Evolutionary conservation across 2,113 vertebrate species (phyloP), one percentile per base, ranked within the genome.

Genomic region (Brachyhypopomus gauderio): DNA sequence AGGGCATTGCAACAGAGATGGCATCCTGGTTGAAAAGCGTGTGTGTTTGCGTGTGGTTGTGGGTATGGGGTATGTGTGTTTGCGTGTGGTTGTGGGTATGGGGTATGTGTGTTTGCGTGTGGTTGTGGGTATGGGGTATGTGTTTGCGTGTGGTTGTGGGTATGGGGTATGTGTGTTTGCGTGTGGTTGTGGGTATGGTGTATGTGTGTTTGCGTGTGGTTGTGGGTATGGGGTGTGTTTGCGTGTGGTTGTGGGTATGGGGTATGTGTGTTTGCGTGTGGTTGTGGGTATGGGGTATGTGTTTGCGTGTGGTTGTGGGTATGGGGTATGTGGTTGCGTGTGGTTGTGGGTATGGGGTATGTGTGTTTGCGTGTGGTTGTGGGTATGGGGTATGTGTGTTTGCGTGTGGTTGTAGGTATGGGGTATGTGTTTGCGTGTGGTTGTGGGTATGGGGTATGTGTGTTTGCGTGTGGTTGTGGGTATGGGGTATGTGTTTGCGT

Each of bases 1-100:
- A 80, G 77, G 84, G 82, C 66, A 84, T 75, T 78, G 78, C 75
- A 69, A 79, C 56, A 83, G 72, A 83, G 75, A 77, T 76, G 79
- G 83, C 78, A 48, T 64, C 74, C 63, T 66, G 41, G 52, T 45
- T 69, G 45, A 73, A 79, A 80, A 82, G 45, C 38, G 82, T 22
- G 38, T 72, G 25, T 23, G n/a, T 62, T 52, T 52, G 45, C 45
- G 12, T 52, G 45, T 14, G 45, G 11, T 14, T 52, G 45, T 52
- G 45, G 8, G 59, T 36, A 62, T 66, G 34, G 27, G 58, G 78
- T 34, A 56, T 22, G 38, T 72, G 25, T 23, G n/a, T 62, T 52
- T 52, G 45, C 45, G 12, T 52, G 45, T 14, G 45, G 11, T 14
- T 52, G 45, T 52, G 45, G 8, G 59, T 36, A 62, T 66, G 34